Conservation (phyloP, 2,888 invertebrate species). For the Corythucha ciliata region DNA sequence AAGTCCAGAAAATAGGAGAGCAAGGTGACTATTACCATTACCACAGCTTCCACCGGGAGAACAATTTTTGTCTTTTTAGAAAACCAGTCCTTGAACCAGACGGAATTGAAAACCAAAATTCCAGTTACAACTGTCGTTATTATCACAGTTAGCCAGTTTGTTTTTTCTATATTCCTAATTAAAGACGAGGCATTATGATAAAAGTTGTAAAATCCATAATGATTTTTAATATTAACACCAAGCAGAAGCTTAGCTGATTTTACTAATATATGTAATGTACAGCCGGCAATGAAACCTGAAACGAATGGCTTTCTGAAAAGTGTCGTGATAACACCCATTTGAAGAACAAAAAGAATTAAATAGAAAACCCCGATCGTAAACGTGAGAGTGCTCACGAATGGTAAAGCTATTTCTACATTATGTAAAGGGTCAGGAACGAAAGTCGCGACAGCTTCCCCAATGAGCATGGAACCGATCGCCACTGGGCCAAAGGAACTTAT, state of each 20-base stretch:
- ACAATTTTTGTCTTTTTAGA: slow-evolving; percentile 22
- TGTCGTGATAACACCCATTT: slow-evolving; percentile 22
- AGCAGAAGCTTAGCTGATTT: slow-evolving; percentile 25
- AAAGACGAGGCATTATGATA: slow-evolving; percentile 19
- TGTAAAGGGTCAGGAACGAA: too few species aligned
- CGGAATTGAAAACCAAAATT: slow-evolving; percentile 21
- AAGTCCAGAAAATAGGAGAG: slow-evolving; percentile 25
- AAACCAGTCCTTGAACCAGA: slow-evolving; percentile 20
- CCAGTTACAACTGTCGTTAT: slow-evolving; percentile 19
- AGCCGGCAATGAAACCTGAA: slow-evolving; percentile 26
- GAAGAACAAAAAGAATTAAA: slow-evolving; percentile 21
- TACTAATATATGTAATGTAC: slow-evolving; percentile 25
- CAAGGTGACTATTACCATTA: slow-evolving; percentile 20
- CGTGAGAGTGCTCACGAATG: slow-evolving; percentile 18
- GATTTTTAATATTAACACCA: slow-evolving; percentile 19
- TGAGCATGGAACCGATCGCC: slow-evolving; percentile 29
- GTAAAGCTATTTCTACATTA: too few species aligned
- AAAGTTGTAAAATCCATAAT: slow-evolving; percentile 26
- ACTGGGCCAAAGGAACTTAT: slow-evolving; percentile 30
- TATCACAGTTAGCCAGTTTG: slow-evolving; percentile 20
- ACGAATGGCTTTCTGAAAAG: slow-evolving; percentile 27
- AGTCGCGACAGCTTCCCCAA: slow-evolving; percentile 26
- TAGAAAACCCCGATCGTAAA: slow-evolving; percentile 27
- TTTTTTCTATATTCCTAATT: slow-evolving; percentile 11
- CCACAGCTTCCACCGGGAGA: slow-evolving; percentile 26